Percentiles rank a stretch among this genome's conserved stretches.
Evolutionary conservation across 2,113 vertebrate species (phyloP).

Genomic region (Microcebus ravelobensis): DNA sequence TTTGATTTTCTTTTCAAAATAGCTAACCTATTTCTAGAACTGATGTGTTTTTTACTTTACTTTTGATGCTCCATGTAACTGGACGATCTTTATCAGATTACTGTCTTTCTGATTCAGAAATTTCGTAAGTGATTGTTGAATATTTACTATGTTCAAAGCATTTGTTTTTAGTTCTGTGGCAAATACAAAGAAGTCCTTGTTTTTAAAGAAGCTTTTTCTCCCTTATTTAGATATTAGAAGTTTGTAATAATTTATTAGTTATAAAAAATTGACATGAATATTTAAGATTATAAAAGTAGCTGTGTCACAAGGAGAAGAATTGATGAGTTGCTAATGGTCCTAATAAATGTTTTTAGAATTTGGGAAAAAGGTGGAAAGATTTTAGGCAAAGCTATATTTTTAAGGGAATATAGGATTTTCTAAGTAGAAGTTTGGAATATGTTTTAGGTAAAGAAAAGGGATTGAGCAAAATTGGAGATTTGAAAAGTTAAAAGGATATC

Average conservation of each 20-base stretch:
- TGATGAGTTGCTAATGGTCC: not conserved
- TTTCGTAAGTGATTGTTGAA: not conserved
- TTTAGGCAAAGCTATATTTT: not conserved
- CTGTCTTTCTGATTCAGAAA: not conserved
- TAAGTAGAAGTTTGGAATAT: not conserved
- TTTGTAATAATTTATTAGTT: constrained; percentile 1
- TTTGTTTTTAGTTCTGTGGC: not conserved
- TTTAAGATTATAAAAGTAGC: constrained; percentile 43
- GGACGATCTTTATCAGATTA: not conserved
- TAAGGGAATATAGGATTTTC: not conserved
- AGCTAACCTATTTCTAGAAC: constrained; percentile 14
- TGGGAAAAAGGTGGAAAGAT: not conserved
- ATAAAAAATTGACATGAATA: not conserved
- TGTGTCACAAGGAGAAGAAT: not conserved
- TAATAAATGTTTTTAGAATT: constrained; percentile 41
- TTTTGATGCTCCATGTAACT: not conserved
- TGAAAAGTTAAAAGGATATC: not conserved
- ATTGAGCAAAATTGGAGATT: not conserved
- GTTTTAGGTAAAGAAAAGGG: not conserved
- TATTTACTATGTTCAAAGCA: not conserved
- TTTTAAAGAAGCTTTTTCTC: not conserved
- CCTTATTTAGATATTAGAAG: not conserved
- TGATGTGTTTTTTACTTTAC: not conserved
- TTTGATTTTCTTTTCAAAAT: not conserved
- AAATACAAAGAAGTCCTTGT: not conserved